Percentiles rank a stretch among this genome's conserved stretches.
Conservation (phyloP, 1,140 invertebrate genomes). For the Drosophila novamexicana region DNA sequence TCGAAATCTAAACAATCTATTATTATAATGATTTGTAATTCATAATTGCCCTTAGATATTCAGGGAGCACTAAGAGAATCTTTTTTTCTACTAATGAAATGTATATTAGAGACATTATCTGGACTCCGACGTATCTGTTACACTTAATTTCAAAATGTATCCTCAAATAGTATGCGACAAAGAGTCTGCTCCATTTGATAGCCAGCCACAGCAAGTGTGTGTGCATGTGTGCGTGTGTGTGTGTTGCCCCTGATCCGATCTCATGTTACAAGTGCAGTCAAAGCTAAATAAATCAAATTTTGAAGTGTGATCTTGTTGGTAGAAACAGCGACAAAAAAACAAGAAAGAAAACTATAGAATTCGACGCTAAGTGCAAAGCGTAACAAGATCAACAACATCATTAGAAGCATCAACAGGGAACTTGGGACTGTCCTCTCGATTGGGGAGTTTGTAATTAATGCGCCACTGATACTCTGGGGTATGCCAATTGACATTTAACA, state of each 20-base stretch:
- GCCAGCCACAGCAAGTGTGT: constrained; percentile 35
- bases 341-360: constrained; percentile 21
- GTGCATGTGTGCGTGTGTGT: neutral
- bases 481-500: constrained; percentile 82
- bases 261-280: constrained; percentile 75
- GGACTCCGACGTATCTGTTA: neutral
- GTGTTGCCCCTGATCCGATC: constrained; percentile 13
- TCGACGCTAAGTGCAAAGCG: constrained; percentile 68
- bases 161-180: neutral
- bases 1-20: too few species aligned
- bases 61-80: too few species aligned
- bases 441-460: constrained; percentile 65
- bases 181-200: neutral
- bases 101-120: too few species aligned
- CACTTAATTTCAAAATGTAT: neutral
- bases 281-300: constrained; percentile 75
- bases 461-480: constrained; percentile 71
- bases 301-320: constrained; percentile 32
- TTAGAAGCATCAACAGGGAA: constrained; percentile 60
- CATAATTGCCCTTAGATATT: too few species aligned
- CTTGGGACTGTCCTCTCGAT: constrained; percentile 22
- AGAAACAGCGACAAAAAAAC: constrained; percentile 1
- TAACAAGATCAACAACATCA: constrained; percentile 76
- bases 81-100: too few species aligned
- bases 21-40: too few species aligned